Conservation (phyloP, 2,888 invertebrate species). For the Autographa gamma region DNA sequence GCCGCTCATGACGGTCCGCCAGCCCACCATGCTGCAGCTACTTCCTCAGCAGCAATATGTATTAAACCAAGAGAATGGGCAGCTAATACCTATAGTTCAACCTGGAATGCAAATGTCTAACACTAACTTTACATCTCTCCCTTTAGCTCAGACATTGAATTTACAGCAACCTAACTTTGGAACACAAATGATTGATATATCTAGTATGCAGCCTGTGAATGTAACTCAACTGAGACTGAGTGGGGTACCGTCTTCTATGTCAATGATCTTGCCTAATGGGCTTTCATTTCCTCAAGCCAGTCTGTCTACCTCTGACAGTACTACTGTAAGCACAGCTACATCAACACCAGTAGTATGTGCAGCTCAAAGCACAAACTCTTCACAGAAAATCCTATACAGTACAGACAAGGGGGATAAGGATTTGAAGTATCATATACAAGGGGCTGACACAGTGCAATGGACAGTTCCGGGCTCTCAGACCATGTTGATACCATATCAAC, state of each 20-base stretch:
- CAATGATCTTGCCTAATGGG: conserved; percentile 84
- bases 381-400: conserved; percentile 84
- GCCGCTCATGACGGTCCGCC: conserved; percentile 85
- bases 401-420: conserved; percentile 85
- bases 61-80: conserved; percentile 84
- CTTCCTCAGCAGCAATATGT: conserved; percentile 86
- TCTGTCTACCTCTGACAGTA: conserved; percentile 78
- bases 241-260: conserved; percentile 85
- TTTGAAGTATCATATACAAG: conserved; percentile 84
- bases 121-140: conserved; percentile 81
- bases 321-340: conserved; percentile 83
- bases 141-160: conserved; percentile 76
- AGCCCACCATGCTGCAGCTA: conserved; percentile 82
- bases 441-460: conserved; percentile 83
- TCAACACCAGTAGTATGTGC: conserved; percentile 85
- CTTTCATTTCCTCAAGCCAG: conserved; percentile 81
- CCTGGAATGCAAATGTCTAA: conserved; percentile 84
- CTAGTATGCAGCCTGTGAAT: conserved; percentile 85
- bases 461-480: conserved; percentile 84
- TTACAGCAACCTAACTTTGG: conserved; percentile 83
- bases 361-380: conserved; percentile 81
- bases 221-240: conserved; percentile 82
- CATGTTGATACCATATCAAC: conserved; percentile 86
- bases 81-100: conserved; percentile 85
- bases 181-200: conserved; percentile 83